Base-by-base conservation (phyloP, 1,140 invertebrate species). In the Aethina tumida region DNA sequence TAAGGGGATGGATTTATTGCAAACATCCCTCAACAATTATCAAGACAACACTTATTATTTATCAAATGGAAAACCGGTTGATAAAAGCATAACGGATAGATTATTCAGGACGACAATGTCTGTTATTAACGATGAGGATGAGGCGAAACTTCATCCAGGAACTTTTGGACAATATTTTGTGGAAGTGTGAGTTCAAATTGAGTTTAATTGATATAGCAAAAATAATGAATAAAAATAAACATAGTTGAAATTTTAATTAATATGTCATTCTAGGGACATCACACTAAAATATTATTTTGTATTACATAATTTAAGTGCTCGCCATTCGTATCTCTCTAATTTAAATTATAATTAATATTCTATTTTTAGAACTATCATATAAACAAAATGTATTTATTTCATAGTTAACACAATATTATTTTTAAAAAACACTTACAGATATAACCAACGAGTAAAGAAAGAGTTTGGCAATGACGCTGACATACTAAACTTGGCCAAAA, bases 1-100 rank as follows among this genome's bases (percentile, higher is more conserved):
- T 0, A 71, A 71, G 31, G 63, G 71, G 20, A 47, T 72, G 13
- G 59, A 70, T 50, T 45, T 79, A 3, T 43, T 78, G 2, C 64
- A 50, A 39, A 52, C 56, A 10, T 60, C 56, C 3, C 10, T 42
- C 5, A 37, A 37, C 14, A 19, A 15, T 1, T 37, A 28, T 5
- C 17, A 28, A 13, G 40, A 52, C 31, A 49, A 46, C 36, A 49
- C 36, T 6, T 54, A 38, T 37, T 56, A 47, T 41, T 24, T 33
- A 20, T 52, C 52, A 0, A 17, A 45, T 45, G 63, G 62, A 15
- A 49, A 33, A 17, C 41, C 57, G 55, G 54, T 69, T 2, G 49
- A 57, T 10, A 65, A 67, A 52, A 63, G 61, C 13, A 38, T 70
- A 3, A 54, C 50, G 3, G 64, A 74, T 46, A 15, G 18, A 14